Conservation (phyloP, 1,140 invertebrate species). For the Coenobita brevimanus region DNA sequence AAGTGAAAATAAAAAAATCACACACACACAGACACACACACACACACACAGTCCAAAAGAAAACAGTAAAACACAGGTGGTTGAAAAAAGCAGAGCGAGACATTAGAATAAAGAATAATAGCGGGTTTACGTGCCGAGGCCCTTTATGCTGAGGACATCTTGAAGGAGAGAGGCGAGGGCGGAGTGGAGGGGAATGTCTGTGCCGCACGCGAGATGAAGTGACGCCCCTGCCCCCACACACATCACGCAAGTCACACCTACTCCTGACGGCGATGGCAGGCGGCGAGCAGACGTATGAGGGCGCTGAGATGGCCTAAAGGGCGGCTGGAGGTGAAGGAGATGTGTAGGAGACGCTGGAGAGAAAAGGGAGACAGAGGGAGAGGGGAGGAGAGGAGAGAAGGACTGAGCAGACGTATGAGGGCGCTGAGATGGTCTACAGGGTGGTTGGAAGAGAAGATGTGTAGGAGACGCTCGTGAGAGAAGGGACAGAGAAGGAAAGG, state of each 20-base stretch:
- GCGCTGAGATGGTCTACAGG: too few species aligned
- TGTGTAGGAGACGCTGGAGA: too few species aligned
- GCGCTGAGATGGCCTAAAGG: not conserved
- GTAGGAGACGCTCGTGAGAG: too few species aligned
- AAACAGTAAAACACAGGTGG: not conserved
- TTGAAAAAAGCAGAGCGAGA: not conserved
- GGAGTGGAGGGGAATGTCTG: not conserved
- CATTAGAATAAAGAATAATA: too few species aligned
- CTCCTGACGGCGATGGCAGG: slow-evolving; percentile 10
- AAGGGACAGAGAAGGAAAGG: too few species aligned
- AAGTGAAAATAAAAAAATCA: not conserved
- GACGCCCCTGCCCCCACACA: not conserved
- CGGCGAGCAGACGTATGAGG: not conserved
- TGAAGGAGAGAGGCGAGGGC: not conserved
- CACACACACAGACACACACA: slow-evolving; percentile 21
- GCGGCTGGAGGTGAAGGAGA: too few species aligned
- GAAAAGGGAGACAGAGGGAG: too few species aligned
- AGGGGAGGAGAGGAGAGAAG: too few species aligned
- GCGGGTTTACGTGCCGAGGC: too few species aligned
- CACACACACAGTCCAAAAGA: not conserved
- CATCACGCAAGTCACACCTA: slow-evolving; percentile 17
- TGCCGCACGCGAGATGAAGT: slow-evolving; percentile 18
- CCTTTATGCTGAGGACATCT: too few species aligned
- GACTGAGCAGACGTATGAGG: too few species aligned
- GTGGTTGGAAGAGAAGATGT: too few species aligned